These are phyloP conservation scores for Drosophila baimaii DNA, from an alignment of 1,140 invertebrate species.

Conservation along the genomic window DNA sequence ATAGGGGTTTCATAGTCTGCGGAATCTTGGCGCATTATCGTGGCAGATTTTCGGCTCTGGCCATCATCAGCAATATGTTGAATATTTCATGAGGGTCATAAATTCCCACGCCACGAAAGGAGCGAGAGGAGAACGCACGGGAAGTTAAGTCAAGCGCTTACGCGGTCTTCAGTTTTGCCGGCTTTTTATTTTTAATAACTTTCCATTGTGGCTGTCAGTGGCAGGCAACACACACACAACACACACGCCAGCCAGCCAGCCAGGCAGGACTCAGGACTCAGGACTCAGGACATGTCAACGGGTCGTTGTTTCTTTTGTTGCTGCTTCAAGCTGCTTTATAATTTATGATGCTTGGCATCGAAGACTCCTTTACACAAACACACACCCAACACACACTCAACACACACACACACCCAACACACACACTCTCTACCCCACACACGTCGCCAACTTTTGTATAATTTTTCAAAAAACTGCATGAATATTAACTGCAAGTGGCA, in stretches of 20 bases:
- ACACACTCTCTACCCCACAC: conserved; percentile 38
- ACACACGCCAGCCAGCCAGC: conserved; percentile 34
- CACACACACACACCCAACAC: neutral
- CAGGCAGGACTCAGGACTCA: too few relatives aligned
- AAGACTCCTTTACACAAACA: conserved; percentile 43
- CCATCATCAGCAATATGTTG: conserved; percentile 51
- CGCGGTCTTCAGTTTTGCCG: conserved; percentile 61
- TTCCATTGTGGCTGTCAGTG: conserved; percentile 74
- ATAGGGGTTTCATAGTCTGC: conserved; percentile 63
- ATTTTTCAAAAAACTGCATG: conserved; percentile 81
- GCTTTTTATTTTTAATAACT: conserved; percentile 70
- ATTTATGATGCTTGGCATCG: conserved; percentile 80
- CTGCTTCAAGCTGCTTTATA: conserved; percentile 75
- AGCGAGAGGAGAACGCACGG: neutral
- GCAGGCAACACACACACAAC: conserved; percentile 40
- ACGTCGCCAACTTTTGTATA: conserved; percentile 72
- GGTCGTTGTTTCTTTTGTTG: conserved; percentile 48
- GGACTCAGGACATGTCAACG: conserved; percentile 63
- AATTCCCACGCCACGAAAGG: conserved; percentile 36
- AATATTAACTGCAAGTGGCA: conserved; percentile 79
- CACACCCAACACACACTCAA: neutral
- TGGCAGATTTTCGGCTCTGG: conserved; percentile 55
- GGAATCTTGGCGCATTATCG: conserved; percentile 63
- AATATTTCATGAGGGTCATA: conserved; percentile 78
- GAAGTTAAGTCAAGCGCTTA: conserved; percentile 41